A percentile compares a stretch with the other conserved stretches of the same genome.
Evolutionary conservation across 2,888 invertebrate species (phyloP).

Genomic region (Chrysopilus asiliformis): DNA sequence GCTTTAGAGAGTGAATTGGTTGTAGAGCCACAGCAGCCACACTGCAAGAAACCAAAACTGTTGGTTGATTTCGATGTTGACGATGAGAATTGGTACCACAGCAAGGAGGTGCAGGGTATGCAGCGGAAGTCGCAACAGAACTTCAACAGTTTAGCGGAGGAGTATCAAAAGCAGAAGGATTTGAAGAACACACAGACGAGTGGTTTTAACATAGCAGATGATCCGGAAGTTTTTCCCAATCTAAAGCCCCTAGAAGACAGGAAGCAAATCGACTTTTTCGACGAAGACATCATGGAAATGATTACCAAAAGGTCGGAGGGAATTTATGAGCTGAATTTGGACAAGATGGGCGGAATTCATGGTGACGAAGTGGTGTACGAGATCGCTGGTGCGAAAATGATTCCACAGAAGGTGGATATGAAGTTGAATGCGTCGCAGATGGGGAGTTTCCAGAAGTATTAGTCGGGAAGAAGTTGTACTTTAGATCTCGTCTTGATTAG

Average conservation of each 20-base stretch:
- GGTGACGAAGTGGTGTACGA: too few species aligned
- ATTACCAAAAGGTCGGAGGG: slow-evolving; percentile 16
- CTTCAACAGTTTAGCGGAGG: slow-evolving; percentile 3
- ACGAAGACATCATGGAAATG: slow-evolving; percentile 16
- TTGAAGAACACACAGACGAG: slow-evolving; percentile 15
- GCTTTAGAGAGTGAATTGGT: slow-evolving; percentile 12
- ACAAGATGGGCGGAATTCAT: too few species aligned
- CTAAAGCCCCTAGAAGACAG: too few species aligned
- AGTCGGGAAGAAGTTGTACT: too few species aligned
- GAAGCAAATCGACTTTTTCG: slow-evolving; percentile 9
- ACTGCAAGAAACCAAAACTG: slow-evolving; percentile 16
- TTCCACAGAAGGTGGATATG: too few species aligned
- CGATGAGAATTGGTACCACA: slow-evolving; percentile 19
- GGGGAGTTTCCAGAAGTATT: too few species aligned
- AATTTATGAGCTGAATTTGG: slow-evolving; percentile 16
- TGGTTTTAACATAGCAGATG: slow-evolving; percentile 18
- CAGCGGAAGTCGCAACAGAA: slow-evolving; percentile 7
- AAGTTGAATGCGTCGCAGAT: too few species aligned
- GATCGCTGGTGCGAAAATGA: too few species aligned
- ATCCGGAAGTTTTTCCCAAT: too few species aligned
- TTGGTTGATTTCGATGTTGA: slow-evolving; percentile 20
- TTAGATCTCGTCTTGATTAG: too few species aligned
- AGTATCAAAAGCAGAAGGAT: slow-evolving; percentile 10
- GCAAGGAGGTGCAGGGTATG: slow-evolving; percentile 9
- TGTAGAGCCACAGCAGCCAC: slow-evolving; percentile 8